Conservation (phyloP, 2,888 invertebrate species). For the Limenitis camilla region DNA sequence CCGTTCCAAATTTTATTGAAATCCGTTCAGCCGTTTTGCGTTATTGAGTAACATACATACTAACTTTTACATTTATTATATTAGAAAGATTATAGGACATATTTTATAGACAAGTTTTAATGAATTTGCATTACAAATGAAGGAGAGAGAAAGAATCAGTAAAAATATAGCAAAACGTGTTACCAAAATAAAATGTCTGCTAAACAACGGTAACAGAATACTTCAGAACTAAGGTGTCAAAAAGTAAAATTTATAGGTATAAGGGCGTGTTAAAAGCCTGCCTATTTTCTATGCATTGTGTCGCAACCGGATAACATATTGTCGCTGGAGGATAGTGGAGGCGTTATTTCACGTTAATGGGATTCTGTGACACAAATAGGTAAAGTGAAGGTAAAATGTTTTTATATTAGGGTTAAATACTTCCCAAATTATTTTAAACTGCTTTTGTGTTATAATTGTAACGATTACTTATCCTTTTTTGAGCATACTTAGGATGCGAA, state of each 20-base stretch:
- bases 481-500: no score
- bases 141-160: no score
- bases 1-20: no score
- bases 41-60: no score
- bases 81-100: not conserved
- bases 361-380: slow-evolving; percentile 20
- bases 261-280: slow-evolving; percentile 16
- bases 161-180: not conserved
- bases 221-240: slow-evolving; percentile 25
- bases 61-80: no score
- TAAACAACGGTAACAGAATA: not conserved
- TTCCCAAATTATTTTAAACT: not conserved
- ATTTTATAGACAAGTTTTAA: not conserved
- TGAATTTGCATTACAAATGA: no score
- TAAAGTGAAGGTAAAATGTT: slow-evolving; percentile 13
- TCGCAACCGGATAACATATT: slow-evolving; percentile 30
- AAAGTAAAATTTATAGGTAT: slow-evolving; percentile 30
- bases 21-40: no score
- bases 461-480: not conserved
- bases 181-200: not conserved
- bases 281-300: slow-evolving; percentile 36
- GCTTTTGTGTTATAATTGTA: not conserved
- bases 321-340: slow-evolving; percentile 18
- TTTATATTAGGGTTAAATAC: slow-evolving; percentile 1
- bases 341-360: slow-evolving; percentile 31